Percentiles rank a stretch among this genome's conserved stretches.
Evolutionary conservation across 2,113 vertebrate species (phyloP).

Genomic region (Tor tambroides): DNA sequence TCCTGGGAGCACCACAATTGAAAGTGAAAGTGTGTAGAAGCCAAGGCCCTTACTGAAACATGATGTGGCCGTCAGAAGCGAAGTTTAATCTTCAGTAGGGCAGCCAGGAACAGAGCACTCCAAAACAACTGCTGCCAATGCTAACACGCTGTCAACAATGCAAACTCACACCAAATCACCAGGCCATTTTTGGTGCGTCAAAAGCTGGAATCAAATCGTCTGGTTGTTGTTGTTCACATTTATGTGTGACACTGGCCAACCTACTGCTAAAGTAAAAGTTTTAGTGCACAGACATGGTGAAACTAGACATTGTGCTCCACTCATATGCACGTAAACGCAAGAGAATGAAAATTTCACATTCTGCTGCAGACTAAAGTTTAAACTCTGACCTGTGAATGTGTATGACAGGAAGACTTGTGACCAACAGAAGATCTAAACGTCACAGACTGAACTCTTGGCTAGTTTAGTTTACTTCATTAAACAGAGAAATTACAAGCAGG

Average conservation of each 20-base stretch:
- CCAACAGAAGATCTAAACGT: neutral
- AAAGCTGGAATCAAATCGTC: neutral
- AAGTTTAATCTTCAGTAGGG: neutral
- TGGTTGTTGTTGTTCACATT: neutral
- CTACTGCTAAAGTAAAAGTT: neutral
- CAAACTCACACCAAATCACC: neutral
- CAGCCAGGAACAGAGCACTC: neutral
- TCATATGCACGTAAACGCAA: neutral
- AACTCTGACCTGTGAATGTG: neutral
- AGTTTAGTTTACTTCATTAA: neutral
- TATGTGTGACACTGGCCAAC: neutral
- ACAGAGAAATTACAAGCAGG: neutral
- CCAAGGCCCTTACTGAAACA: constrained; percentile 19
- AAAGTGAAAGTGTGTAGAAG: constrained; percentile 36
- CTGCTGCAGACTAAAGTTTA: neutral
- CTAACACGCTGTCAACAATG: neutral
- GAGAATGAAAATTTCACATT: neutral
- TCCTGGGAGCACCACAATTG: neutral
- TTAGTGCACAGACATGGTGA: neutral
- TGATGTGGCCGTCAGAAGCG: neutral
- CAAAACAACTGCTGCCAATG: constrained; percentile 11
- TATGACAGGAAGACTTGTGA: neutral
- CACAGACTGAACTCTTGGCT: neutral
- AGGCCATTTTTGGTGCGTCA: neutral
- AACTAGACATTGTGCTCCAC: neutral